phyloP scores from a whole-genome alignment of 1,140 invertebrate species.

The Charaxes varanes region DNA sequence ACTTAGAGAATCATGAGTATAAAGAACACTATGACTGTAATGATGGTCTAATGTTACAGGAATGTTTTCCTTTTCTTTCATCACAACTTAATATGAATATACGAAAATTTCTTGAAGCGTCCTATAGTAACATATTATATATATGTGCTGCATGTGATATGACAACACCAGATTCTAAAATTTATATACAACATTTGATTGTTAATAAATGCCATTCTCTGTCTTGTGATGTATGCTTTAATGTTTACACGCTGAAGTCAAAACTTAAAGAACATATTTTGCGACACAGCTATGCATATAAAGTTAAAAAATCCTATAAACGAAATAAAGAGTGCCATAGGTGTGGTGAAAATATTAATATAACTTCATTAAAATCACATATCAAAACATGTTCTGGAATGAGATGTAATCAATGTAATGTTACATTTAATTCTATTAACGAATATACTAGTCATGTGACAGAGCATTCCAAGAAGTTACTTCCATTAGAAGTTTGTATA shows the following conservation, averaged over 20 bases:
- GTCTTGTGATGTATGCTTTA: slow-evolving; percentile 37
- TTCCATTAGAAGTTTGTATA: slow-evolving; percentile 31
- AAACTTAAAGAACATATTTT: slow-evolving; percentile 22
- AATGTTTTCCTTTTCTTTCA: slow-evolving; percentile 30
- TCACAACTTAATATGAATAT: slow-evolving; percentile 41
- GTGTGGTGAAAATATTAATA: slow-evolving; percentile 26
- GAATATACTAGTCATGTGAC: slow-evolving; percentile 34
- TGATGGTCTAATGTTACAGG: slow-evolving; percentile 35
- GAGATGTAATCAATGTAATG: slow-evolving; percentile 33
- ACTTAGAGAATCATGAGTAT: slow-evolving; percentile 39
- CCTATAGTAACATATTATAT: slow-evolving; percentile 17
- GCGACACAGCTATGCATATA: background rate
- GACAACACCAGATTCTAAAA: slow-evolving; percentile 10
- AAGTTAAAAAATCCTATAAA: background rate
- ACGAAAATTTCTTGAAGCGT: slow-evolving; percentile 21
- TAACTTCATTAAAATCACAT: slow-evolving; percentile 14
- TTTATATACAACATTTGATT: slow-evolving; percentile 38
- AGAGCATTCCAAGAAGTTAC: slow-evolving; percentile 7
- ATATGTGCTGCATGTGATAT: slow-evolving; percentile 28
- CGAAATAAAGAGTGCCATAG: slow-evolving; percentile 21
- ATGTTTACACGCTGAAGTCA: slow-evolving; percentile 26
- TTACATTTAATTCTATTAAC: slow-evolving; percentile 23
- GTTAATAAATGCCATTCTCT: slow-evolving; percentile 24
- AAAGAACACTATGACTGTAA: slow-evolving; percentile 20
- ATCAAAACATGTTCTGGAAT: slow-evolving; percentile 27